Percentiles rank a stretch among this genome's conserved stretches.
These are phyloP conservation scores for Coranthus polyacanthus DNA, from an alignment of 2,797 vertebrate genomes.

Conservation along the genomic window DNA sequence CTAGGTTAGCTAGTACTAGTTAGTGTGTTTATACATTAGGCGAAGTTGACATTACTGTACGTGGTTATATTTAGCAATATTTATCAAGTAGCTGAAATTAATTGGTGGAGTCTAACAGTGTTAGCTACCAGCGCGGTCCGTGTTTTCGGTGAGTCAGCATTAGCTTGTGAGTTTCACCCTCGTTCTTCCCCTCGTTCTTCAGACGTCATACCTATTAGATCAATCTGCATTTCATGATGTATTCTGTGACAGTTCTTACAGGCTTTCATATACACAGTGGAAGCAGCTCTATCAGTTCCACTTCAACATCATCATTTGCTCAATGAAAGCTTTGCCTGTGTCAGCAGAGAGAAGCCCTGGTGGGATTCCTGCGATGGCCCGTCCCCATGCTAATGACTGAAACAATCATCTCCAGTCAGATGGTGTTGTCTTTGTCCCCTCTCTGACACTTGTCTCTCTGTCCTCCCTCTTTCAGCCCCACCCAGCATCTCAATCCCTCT, in stretches of 20 bases:
- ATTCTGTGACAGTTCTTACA: background rate
- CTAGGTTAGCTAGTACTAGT: no score
- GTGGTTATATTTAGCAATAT: no score
- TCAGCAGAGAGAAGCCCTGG: constrained; percentile 50
- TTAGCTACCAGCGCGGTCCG: no score
- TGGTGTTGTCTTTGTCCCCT: constrained; percentile 66
- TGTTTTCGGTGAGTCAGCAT: no score
- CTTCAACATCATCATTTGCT: constrained; percentile 52
- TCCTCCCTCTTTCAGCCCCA: constrained; percentile 51
- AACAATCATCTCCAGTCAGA: constrained; percentile 70
- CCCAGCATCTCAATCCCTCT: constrained; percentile 57
- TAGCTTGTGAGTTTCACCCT: no score
- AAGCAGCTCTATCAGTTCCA: constrained; percentile 19
- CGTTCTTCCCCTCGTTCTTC: no score
- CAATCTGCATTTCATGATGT: background rate
- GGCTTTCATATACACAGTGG: no score
- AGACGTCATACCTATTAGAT: no score
- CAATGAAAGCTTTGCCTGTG: constrained; percentile 47
- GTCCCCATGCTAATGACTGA: constrained; percentile 57
- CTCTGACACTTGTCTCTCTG: constrained; percentile 66
- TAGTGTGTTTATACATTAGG: no score
- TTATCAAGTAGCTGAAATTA: no score
- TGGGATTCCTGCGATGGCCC: constrained; percentile 32
- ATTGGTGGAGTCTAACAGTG: no score
- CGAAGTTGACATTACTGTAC: no score